These are phyloP conservation scores for Liposcelis brunnea DNA, from an alignment of 2,888 invertebrate genomes.

Conservation along the genomic window DNA sequence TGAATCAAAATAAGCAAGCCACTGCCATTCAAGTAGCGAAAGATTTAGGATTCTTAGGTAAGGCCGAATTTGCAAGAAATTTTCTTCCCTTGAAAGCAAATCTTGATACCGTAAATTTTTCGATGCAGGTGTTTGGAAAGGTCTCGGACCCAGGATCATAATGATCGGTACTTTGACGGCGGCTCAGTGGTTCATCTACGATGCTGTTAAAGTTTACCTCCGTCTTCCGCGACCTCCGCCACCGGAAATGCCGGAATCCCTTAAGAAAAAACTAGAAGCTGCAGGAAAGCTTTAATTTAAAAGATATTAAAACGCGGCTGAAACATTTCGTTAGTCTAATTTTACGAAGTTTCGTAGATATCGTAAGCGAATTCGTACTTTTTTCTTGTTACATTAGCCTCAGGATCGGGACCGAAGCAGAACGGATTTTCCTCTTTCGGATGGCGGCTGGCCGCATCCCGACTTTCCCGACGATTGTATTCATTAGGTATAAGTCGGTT, in stretches of 20 bases:
- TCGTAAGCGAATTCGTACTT: no score
- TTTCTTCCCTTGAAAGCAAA: not conserved
- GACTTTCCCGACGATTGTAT: no score
- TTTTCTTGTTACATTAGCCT: no score
- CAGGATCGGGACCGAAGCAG: no score
- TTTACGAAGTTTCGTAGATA: no score
- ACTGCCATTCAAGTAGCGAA: slow-evolving; percentile 53
- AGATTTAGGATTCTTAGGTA: slow-evolving; percentile 47
- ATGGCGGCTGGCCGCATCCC: no score
- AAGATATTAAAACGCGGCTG: no score
- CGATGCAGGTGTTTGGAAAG: slow-evolving; percentile 60
- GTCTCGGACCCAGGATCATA: slow-evolving; percentile 77
- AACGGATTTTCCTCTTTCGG: no score
- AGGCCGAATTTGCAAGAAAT: slow-evolving; percentile 15
- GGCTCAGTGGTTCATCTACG: slow-evolving; percentile 93
- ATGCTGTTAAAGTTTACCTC: slow-evolving; percentile 75
- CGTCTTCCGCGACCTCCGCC: slow-evolving; percentile 90
- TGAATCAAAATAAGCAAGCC: slow-evolving; percentile 79
- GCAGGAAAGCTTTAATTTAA: slow-evolving; percentile 1
- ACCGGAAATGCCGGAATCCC: slow-evolving; percentile 28
- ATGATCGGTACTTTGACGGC: slow-evolving; percentile 96
- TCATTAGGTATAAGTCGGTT: no score
- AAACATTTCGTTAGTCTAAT: no score
- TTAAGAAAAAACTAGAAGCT: slow-evolving; percentile 2
- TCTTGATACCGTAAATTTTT: slow-evolving; percentile 25